Percentiles rank a stretch among this genome's conserved stretches.
Conservation (phyloP, 2,113 vertebrate genomes). For the Polypterus senegalus region DNA sequence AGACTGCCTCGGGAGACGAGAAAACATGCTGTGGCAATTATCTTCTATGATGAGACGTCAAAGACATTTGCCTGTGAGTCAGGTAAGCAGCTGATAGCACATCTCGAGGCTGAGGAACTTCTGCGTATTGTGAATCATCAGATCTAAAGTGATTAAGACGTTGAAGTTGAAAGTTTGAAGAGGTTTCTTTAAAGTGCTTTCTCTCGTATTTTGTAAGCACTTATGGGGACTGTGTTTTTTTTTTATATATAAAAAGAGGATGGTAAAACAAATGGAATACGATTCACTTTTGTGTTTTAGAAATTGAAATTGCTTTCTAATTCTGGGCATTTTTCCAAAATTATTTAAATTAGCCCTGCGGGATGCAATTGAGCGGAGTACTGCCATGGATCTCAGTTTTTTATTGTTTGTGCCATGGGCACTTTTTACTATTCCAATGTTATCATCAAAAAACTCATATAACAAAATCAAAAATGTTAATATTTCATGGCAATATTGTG, state of each 20-base stretch:
- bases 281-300: slow-evolving; percentile 29
- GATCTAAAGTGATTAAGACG: slow-evolving; percentile 18
- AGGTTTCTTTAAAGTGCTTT: slow-evolving; percentile 31
- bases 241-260: too few relatives aligned
- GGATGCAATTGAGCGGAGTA: slow-evolving; percentile 15
- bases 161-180: slow-evolving; percentile 22
- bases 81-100: slow-evolving; percentile 61
- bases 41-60: slow-evolving; percentile 93
- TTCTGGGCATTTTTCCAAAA: slow-evolving; percentile 32
- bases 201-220: slow-evolving; percentile 9
- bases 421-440: slow-evolving; percentile 16
- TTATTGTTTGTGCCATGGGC: slow-evolving; percentile 14
- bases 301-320: slow-evolving; percentile 27
- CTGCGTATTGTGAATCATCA: slow-evolving; percentile 22
- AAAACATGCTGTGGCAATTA: slow-evolving; percentile 94
- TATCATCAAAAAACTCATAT: too few relatives aligned
- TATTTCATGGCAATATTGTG: too few relatives aligned
- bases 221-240: too few relatives aligned
- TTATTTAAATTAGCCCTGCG: slow-evolving; percentile 23
- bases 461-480: too few relatives aligned
- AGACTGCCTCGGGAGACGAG: slow-evolving; percentile 93
- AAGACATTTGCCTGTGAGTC: slow-evolving; percentile 98
- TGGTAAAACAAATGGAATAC: slow-evolving; percentile 19
- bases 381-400: slow-evolving; percentile 16
- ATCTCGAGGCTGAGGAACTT: slow-evolving; percentile 24